Evolutionary conservation across 2,888 invertebrate species (phyloP), one percentile per base, ranked within the genome.

Genomic region (Tenthredo scrophulariae): DNA sequence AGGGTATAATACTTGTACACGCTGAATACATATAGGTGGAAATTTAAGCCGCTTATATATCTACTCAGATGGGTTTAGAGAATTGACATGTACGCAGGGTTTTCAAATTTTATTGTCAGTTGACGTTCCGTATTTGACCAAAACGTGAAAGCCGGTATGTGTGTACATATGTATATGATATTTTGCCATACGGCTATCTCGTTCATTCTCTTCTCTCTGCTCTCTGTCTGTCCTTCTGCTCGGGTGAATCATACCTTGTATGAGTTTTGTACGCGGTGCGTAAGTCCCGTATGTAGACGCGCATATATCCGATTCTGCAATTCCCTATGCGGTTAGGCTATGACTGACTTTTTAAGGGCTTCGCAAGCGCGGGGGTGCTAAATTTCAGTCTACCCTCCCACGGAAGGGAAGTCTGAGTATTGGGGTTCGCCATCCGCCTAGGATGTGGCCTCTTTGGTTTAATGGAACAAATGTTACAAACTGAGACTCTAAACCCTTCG

Each of bases 381-480:
- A 72, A 72, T 62, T 88, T 85, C 50, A 88, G 85, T 84, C 85
- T 86, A 88, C 88, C 88, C 88, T 84, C 26, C 62, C 62, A 84
- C 83, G 83, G 86, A 18, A 83, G 83, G 67, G 67, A 70, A 62
- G 40, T 43, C 43, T 18, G n/a, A 67, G 46, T 70, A 10, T 37
- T 26, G 83, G 83, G 83, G 83, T 29, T 65, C 40, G 37, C 50
- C 40, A 29, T 37, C 37, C 58, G n/a, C n/a, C 40, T 29, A 37
- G 40, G 62, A 40, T 80, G 62, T 62, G 80, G 87, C 85, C 88
- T 89, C 89, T 89, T 88, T 87, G 89, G 87, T 88, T 90, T 91
- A 91, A 91, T 91, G 90, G 91, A 91, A 91, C 91, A 91, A 91
- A 91, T 91, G 91, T 91, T 89, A 86, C 67, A 43, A 83, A 58